phyloP scores from a whole-genome alignment of 2,888 invertebrate species.

The Eupithecia abbreviata region DNA sequence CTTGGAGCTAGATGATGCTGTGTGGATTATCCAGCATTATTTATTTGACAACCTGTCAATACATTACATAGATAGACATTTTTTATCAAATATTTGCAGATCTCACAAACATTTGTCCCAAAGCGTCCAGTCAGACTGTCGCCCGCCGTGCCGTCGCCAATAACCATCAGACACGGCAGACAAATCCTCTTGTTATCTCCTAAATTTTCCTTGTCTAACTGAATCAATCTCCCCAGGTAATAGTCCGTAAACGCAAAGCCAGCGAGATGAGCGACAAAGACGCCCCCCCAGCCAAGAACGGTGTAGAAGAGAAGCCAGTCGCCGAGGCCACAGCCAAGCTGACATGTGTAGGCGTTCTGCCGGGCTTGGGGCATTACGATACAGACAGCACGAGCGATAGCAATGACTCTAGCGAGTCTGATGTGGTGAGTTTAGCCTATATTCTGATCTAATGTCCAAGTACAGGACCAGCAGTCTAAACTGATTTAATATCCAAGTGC shows the following conservation, averaged over 20 bases:
- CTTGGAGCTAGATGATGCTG: too few species aligned
- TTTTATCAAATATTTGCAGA: too few species aligned
- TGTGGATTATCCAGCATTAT: too few species aligned
- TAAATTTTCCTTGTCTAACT: not conserved
- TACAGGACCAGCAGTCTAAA: too few species aligned
- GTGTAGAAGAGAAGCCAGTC: conserved; percentile 26
- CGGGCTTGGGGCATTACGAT: conserved; percentile 91
- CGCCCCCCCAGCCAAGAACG: conserved; percentile 60
- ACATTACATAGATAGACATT: too few species aligned
- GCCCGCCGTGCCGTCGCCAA: too few species aligned
- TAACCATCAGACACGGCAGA: too few species aligned
- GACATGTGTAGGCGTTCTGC: conserved; percentile 90
- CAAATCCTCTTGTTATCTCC: not conserved
- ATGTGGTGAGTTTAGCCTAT: conserved; percentile 48
- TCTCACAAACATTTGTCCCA: too few species aligned
- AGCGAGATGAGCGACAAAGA: conserved; percentile 77
- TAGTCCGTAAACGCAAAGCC: conserved; percentile 87
- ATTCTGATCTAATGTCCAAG: too few species aligned
- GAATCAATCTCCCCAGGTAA: conserved; percentile 78
- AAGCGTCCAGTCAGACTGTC: too few species aligned
- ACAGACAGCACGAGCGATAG: conserved; percentile 88
- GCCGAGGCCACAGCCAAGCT: conserved; percentile 58
- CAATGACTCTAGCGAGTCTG: conserved; percentile 86
- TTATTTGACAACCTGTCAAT: too few species aligned
- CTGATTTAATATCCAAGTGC: too few species aligned